Evolutionary conservation across 2,797 vertebrate species (phyloP).

Genomic region (Ataeniobius toweri): DNA sequence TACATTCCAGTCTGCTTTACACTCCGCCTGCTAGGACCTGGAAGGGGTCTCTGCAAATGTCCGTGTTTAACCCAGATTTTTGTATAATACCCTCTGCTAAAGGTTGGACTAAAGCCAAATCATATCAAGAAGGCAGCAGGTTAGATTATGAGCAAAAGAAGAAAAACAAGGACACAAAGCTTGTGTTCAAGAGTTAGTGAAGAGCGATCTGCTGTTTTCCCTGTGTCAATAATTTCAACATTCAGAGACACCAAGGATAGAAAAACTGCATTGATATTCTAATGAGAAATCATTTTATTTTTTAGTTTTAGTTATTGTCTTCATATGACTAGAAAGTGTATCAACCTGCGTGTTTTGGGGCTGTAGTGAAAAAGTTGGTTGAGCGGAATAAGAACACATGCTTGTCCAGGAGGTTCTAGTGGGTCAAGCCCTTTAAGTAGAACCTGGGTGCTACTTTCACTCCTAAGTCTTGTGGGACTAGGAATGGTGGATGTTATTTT

Average conservation of each 20-base stretch:
- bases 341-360: not conserved
- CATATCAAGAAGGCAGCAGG: not conserved
- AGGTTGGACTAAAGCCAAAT: not conserved
- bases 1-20: too few relatives aligned
- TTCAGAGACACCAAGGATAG: not conserved
- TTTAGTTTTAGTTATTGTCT: not conserved
- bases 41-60: too few relatives aligned
- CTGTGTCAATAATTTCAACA: not conserved
- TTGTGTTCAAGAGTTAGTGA: not conserved
- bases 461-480: not conserved
- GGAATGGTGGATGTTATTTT: not conserved
- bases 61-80: not conserved
- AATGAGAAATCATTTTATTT: not conserved
- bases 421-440: not conserved
- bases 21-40: not conserved
- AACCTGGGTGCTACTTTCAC: not conserved
- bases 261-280: not conserved
- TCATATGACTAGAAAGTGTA: not conserved
- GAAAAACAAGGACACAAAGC: not conserved
- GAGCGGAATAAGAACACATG: not conserved
- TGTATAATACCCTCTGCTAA: not conserved
- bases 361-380: not conserved
- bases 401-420: not conserved
- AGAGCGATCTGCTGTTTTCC: not conserved
- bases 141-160: not conserved